Base-by-base conservation (phyloP, 2,888 invertebrate species). In the Chloroclystis v-ata region DNA sequence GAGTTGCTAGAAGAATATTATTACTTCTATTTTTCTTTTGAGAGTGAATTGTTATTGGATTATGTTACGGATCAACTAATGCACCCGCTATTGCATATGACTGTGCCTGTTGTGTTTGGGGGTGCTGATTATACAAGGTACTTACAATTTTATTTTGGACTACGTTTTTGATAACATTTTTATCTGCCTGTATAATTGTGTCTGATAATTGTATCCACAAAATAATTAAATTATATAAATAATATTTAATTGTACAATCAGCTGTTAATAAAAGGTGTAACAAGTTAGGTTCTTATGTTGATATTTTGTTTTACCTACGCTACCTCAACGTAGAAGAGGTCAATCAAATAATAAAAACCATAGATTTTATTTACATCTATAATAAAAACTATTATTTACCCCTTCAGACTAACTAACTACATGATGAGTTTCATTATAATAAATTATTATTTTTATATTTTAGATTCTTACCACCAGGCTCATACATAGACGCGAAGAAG, bases 101-200 rank as follows among this genome's bases (percentile, higher is more conserved):
- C 91, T 1, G 84, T 93, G 11, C 93, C 93, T 0, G 88, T 93
- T 24, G 93, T 92, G 5, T 92, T 89, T 78, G 92, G 93, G 1
- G 92, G 90, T n/a, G 90, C 90, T 13, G 89, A 93, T 75, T 93
- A 93, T 73, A 74, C 72, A 1, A 75, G 82, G 83, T 82, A 63
- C 43, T 32, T 3, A n/a, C n/a, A n/a, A n/a, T 20, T n/a, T n/a
- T n/a, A 1, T 25, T 25, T 4, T 25, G 6, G 2, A 25, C 9
- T 25, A n/a, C 25, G 25, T 1, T 25, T 25, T 25, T 25, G 9
- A 1, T 25, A 1, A 25, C 1, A 25, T 2, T n/a, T n/a, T n/a
- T n/a, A 25, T 25, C 25, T 25, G 6, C 2, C 1, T 8, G 25
- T 2, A 25, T 6, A 25, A 24, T 24, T 24, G 3, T 24, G 6